A percentile compares a stretch with the other conserved stretches of the same genome.
Conservation (phyloP, 2,888 invertebrate species). For the Polia nebulosa region DNA sequence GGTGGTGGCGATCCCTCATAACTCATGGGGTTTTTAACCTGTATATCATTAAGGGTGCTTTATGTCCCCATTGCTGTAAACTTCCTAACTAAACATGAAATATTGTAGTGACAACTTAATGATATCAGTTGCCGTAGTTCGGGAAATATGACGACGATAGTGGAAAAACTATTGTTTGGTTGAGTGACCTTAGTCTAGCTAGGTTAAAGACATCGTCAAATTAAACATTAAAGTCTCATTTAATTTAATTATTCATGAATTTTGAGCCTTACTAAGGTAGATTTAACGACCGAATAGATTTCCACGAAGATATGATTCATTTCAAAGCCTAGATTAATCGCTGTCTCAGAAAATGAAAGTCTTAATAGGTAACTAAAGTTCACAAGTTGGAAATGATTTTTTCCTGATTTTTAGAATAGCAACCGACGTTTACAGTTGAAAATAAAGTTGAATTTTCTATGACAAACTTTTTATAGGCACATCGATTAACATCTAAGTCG, state of each 20-base stretch:
- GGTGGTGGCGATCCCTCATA: conserved; percentile 23
- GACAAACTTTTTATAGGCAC: not conserved
- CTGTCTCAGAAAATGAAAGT: not conserved
- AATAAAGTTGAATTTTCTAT: not conserved
- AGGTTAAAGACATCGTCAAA: conserved; percentile 16
- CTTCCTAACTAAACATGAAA: conserved; percentile 28
- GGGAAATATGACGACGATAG: conserved; percentile 4
- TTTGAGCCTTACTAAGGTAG: not conserved
- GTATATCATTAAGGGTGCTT: conserved; percentile 38
- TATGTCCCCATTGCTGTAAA: conserved; percentile 28
- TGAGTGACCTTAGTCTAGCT: conserved; percentile 18
- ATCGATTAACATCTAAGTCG: not conserved
- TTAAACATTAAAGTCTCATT: no score
- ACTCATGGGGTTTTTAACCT: conserved; percentile 38
- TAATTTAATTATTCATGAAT: no score
- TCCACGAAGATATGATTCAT: not conserved
- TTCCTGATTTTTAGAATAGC: not conserved
- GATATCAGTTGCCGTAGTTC: conserved; percentile 23
- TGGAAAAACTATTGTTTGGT: conserved; percentile 8
- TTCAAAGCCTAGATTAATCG: conserved; percentile 5
- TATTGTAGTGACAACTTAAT: conserved; percentile 45
- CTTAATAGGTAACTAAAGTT: not conserved
- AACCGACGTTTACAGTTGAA: no score
- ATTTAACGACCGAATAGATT: not conserved
- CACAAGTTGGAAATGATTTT: not conserved